Conservation (phyloP, 2,113 vertebrate species). For the Odontesthes bonariensis region DNA sequence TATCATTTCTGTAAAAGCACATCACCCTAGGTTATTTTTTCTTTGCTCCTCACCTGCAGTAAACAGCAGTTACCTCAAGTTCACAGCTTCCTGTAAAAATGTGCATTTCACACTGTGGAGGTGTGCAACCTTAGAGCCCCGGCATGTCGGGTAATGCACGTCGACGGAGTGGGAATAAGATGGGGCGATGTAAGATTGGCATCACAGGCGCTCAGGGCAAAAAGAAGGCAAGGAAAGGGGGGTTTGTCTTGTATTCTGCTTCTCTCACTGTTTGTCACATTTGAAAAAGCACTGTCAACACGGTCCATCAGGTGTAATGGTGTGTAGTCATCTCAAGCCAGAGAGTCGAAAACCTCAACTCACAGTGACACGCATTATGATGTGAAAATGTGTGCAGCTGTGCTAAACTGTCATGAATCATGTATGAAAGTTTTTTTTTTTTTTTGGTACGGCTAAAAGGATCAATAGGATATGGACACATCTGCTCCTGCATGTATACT, state of each 20-base stretch:
- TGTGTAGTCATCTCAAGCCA: constrained; percentile 18
- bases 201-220: not conserved
- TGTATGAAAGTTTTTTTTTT: not conserved
- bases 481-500: no score
- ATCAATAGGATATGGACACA: no score
- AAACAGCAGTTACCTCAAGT: constrained; percentile 10
- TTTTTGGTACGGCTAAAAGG: no score
- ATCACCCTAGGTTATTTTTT: constrained; percentile 4
- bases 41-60: constrained; percentile 18
- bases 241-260: not conserved
- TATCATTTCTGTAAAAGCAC: constrained; percentile 6
- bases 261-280: constrained; percentile 20
- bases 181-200: constrained; percentile 20
- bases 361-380: no score
- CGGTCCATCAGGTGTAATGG: no score
- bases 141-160: constrained; percentile 15
- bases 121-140: constrained; percentile 10
- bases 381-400: no score
- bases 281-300: constrained; percentile 13
- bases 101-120: constrained; percentile 6
- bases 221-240: not conserved
- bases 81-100: constrained; percentile 22
- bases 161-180: constrained; percentile 24
- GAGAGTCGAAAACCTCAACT: not conserved
- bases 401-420: not conserved